phyloP scores from a whole-genome alignment of 1,140 invertebrate species.

The Macrosteles quadrilineatus region DNA sequence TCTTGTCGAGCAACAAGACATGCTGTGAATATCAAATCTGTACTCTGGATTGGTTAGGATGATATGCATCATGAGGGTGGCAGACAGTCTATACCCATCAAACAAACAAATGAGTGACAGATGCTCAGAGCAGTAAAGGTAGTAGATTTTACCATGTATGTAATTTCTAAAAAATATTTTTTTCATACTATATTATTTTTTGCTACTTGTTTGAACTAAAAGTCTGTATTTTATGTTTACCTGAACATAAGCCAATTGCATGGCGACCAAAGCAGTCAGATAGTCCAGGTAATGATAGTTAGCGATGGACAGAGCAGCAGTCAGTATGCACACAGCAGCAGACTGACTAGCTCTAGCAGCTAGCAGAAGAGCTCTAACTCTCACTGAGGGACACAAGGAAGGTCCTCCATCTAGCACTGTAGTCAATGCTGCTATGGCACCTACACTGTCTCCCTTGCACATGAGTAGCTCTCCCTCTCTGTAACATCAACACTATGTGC shows the following conservation, averaged over 20 bases:
- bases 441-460: constrained; percentile 65
- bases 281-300: constrained; percentile 73
- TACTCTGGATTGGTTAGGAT: no score
- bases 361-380: constrained; percentile 68
- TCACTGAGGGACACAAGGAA: constrained; percentile 57
- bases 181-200: no score
- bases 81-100: no score
- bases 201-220: no score
- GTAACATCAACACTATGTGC: not conserved
- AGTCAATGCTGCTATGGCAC: constrained; percentile 60
- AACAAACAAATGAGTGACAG: no score
- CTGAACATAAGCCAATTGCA: constrained; percentile 74
- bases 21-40: no score
- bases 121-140: no score
- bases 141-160: no score
- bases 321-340: constrained; percentile 61
- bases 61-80: no score
- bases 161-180: no score
- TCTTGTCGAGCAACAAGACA: no score
- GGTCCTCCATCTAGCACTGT: constrained; percentile 56
- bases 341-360: constrained; percentile 66
- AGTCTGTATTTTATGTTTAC: no score
- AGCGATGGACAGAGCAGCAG: constrained; percentile 69
- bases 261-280: constrained; percentile 69
- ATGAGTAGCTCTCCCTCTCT: constrained; percentile 62